Evolutionary conservation across 1,140 invertebrate genomes (phyloP), one percentile per base, ranked within the genome.

Genomic region (Drosophila triauraria): DNA sequence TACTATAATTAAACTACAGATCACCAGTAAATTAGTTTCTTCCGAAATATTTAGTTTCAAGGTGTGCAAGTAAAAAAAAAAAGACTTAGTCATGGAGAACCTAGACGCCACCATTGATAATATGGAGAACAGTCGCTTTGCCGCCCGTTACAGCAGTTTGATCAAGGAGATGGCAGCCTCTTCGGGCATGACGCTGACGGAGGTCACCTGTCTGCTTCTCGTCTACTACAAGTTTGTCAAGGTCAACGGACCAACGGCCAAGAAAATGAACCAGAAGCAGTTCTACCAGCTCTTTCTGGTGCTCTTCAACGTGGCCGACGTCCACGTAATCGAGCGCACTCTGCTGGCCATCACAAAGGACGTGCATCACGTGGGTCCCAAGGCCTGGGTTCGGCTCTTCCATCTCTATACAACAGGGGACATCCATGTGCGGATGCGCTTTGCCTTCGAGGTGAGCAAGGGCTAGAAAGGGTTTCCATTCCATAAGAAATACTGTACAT

Each of bases 141-240:
- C 23, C 2, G 57, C 61, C 10, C 32, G 67, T 10, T 77, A 74
- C 10, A 42, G 56, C 15, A 44, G 48, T 12, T 30, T 77, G 32
- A 43, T 74, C 12, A 47, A 47, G 47, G 59, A 77, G 32, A 40
- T 68, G n/a, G 4, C 46, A 0, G 30, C 25, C 10, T 53, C 23
- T 17, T 27, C 53, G 13, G 53, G 58, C 8, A 27, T 76, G 27
- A 38, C 74, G 1, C 74, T 58, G 3, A 74, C 48, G 20, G 78
- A 80, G 15, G 40, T 80, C 17, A 67, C 50, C 20, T 72, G 67
- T 15, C 46, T 80, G n/a, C 59, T 80, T 1, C 44, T 77, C 38
- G 62, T 80, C n/a, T 80, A 78, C 40, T 76, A 80, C 42, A 80
- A 80, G 27, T 80, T 80, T 43, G 75, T 56, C 4, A 57, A 77